Evolutionary conservation across 1,140 invertebrate genomes (phyloP), one percentile per base, ranked within the genome.

Genomic region (Mya arenaria): DNA sequence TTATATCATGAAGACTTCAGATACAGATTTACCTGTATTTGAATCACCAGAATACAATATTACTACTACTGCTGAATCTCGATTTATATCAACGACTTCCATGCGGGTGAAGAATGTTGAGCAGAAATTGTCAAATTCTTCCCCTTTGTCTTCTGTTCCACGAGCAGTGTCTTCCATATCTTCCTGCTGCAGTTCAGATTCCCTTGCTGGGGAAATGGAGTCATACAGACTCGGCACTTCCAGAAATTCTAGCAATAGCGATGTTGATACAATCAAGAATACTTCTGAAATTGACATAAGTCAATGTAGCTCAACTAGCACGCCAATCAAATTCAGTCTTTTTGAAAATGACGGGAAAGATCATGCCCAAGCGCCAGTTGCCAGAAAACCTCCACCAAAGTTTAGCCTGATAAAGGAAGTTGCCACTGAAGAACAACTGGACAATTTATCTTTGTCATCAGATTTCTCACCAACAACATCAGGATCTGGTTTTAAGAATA

Each of bases 391-490:
- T 28, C 66, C 79, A 5, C 79, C 79, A 55, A 73, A 74, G 52
- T 82, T 82, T 32, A 82, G 79, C 52, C 37, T 82, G 15, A 74
- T 82, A 10, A 13, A 72, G 19, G 84, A 86, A 25, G 68, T 71
- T 41, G 74, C 82, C 25, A 66, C 78, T 65, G 87, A 88, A 52
- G 89, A 90, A 52, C n/a, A n/a, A n/a, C 65, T 75, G 39, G 89
- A 88, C 28, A 88, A 86, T 30, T 55, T 80, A 17, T 86, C 85
- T 8, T 66, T 87, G 37, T 87, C 86, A 58, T 89, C 88, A 28
- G 88, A 86, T 28, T 89, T 86, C 80, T 89, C 88, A 19, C 86
- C 88, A 37, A 71, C 84, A 6, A 84, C 86, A 66, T 86, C 86
- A 13, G 80, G 84, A 60, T 84, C 85, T 19, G 25, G 25, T n/a